Evolutionary conservation across 2,797 vertebrate genomes (phyloP).

Genomic region (Macrochelys suwanniensis): DNA sequence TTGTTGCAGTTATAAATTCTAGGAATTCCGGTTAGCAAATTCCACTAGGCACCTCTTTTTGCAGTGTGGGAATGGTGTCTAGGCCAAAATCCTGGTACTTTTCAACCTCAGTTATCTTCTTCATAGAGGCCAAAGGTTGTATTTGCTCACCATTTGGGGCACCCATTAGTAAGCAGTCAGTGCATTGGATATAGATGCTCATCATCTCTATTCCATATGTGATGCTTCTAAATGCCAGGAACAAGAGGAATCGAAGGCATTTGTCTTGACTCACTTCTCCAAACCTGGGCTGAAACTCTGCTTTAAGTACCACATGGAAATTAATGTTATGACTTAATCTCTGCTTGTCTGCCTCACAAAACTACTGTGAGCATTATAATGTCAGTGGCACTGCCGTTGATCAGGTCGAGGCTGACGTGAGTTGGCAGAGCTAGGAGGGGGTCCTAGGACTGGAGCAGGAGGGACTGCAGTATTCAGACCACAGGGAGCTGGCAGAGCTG

Average conservation of each 20-base stretch:
- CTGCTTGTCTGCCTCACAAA: background rate
- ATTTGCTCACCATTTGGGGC: background rate
- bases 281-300: background rate
- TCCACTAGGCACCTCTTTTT: background rate
- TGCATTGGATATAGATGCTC: background rate
- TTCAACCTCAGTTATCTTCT: background rate
- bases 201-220: background rate
- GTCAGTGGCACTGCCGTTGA: background rate
- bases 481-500: accelerated
- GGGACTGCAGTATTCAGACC: background rate
- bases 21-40: background rate
- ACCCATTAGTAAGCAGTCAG: background rate
- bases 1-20: background rate
- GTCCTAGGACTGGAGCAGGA: background rate
- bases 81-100: background rate
- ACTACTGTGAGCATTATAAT: background rate
- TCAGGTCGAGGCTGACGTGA: background rate
- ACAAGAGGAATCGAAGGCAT: background rate
- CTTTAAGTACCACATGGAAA: background rate
- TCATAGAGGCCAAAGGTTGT: accelerated
- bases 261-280: background rate
- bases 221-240: background rate
- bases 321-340: background rate
- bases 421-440: background rate
- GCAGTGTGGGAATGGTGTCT: background rate